Conservation (phyloP, 2,888 invertebrate genomes). For the Lamproptera curius region DNA sequence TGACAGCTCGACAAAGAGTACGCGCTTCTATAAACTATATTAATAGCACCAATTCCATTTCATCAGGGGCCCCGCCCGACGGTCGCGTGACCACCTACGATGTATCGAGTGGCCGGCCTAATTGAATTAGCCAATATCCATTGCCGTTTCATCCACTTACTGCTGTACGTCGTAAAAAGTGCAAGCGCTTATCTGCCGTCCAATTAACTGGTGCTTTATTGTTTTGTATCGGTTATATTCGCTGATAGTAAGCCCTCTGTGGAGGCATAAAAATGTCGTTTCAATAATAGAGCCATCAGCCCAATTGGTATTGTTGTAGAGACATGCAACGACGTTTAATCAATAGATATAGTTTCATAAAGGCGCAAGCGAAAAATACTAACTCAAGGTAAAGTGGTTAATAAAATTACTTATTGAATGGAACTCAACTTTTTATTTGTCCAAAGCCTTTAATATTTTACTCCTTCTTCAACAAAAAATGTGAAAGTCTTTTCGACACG, state of each 20-base stretch:
- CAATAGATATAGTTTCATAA: too few relatives aligned
- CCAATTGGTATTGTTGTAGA: too few relatives aligned
- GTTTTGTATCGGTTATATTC: constrained; percentile 26
- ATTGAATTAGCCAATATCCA: constrained; percentile 64
- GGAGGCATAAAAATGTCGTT: too few relatives aligned
- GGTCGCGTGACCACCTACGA: constrained; percentile 46
- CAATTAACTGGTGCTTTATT: constrained; percentile 31
- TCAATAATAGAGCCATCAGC: too few relatives aligned
- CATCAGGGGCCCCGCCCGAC: constrained; percentile 6
- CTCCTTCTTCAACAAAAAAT: too few relatives aligned
- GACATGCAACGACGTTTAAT: too few relatives aligned
- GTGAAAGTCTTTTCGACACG: too few relatives aligned
- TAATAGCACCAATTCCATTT: constrained; percentile 6
- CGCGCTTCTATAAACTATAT: constrained; percentile 1
- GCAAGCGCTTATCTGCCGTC: constrained; percentile 31
- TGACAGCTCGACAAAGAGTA: neutral
- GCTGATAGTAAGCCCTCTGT: constrained; percentile 27
- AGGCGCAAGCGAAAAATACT: too few relatives aligned
- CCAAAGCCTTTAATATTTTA: too few relatives aligned
- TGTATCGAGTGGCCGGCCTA: constrained; percentile 35
- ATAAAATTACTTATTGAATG: too few relatives aligned
- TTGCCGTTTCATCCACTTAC: constrained; percentile 56
- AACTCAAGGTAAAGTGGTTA: too few relatives aligned
- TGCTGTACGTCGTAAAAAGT: constrained; percentile 32
- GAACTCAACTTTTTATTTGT: too few relatives aligned